Conservation (phyloP, 1,140 invertebrate species). For the Pogonognathellus flavescens region DNA sequence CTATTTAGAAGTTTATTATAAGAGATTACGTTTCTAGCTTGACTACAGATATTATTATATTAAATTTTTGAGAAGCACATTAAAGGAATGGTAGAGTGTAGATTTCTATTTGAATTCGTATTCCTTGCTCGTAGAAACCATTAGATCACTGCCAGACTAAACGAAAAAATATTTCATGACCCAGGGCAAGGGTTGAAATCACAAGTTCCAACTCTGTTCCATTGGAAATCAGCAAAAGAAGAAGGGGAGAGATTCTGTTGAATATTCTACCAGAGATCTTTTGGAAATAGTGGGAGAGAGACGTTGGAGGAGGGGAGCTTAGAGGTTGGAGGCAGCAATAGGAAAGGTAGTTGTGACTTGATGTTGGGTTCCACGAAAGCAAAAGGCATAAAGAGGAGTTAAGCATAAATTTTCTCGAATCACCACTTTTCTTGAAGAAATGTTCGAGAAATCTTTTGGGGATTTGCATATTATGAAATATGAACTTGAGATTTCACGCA, state of each 20-base stretch:
- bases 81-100: neutral
- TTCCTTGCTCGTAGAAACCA: constrained; percentile 52
- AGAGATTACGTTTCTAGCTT: too few species aligned
- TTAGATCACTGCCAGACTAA: constrained; percentile 59
- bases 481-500: constrained; percentile 48
- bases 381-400: constrained; percentile 16
- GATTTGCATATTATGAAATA: constrained; percentile 64
- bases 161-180: constrained; percentile 61
- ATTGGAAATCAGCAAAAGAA: constrained; percentile 31
- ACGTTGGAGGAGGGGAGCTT: constrained; percentile 17
- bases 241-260: constrained; percentile 32
- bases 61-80: neutral
- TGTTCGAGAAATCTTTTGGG: constrained; percentile 54
- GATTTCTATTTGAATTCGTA: constrained; percentile 45
- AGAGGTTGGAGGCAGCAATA: neutral
- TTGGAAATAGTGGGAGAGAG: neutral
- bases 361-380: neutral
- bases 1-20: too few species aligned
- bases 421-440: constrained; percentile 60
- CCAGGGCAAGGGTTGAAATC: constrained; percentile 43
- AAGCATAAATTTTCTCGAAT: constrained; percentile 58
- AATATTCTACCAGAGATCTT: constrained; percentile 32
- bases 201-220: constrained; percentile 32
- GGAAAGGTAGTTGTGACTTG: neutral
- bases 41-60: too few species aligned